Percentiles rank a stretch among this genome's conserved stretches.
phyloP scores from a whole-genome alignment of 2,888 invertebrate species.

The Stenodema calcarata region DNA sequence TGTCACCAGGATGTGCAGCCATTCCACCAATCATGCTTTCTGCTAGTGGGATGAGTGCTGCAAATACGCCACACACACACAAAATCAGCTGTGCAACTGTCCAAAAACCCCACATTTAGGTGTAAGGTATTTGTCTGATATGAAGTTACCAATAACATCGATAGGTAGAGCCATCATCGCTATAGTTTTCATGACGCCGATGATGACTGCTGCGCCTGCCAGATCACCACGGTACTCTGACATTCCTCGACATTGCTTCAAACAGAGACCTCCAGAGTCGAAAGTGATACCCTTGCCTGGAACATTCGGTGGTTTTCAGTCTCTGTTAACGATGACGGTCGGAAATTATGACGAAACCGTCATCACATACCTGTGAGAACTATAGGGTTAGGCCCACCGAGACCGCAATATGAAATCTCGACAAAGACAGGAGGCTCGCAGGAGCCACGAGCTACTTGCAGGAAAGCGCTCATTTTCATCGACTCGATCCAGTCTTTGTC shows the following conservation, averaged over 20 bases:
- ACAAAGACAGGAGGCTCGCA: constrained; percentile 70
- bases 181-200: constrained; percentile 67
- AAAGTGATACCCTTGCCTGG: constrained; percentile 67
- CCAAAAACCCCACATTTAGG: background rate
- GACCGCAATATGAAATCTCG: constrained; percentile 69
- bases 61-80: background rate
- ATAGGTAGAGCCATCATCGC: constrained; percentile 66
- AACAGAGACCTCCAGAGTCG: constrained; percentile 73
- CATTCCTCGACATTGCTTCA: constrained; percentile 71
- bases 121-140: background rate
- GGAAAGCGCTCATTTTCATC: constrained; percentile 71
- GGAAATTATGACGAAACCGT: background rate
- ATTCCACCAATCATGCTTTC: constrained; percentile 68
- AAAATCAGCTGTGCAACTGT: background rate
- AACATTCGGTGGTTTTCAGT: background rate
- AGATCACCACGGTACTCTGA: constrained; percentile 76
- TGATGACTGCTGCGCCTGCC: constrained; percentile 74
- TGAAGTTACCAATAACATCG: constrained; percentile 63
- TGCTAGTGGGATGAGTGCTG: constrained; percentile 62
- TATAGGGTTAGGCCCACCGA: constrained; percentile 62
- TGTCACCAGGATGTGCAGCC: constrained; percentile 65
- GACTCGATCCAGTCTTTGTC: constrained; percentile 69
- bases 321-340: background rate
- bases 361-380: constrained; percentile 68
- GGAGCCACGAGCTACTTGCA: constrained; percentile 71